Percentiles rank a stretch among this genome's conserved stretches.
Evolutionary conservation across 2,888 invertebrate genomes (phyloP).

Genomic region (Polymixis flavicincta): DNA sequence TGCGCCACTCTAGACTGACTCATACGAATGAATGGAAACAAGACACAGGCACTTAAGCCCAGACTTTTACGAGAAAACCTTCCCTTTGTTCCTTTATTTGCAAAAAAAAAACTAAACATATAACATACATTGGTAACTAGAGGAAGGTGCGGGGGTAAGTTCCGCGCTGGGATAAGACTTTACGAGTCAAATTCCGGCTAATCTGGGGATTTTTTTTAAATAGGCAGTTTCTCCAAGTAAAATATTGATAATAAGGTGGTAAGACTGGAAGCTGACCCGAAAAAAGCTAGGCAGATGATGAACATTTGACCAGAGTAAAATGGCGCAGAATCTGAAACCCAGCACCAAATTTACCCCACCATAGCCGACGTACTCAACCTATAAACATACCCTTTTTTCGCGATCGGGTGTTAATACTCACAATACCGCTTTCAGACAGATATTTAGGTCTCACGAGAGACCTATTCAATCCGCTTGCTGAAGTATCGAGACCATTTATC

Average conservation of each 20-base stretch:
- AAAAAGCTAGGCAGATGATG: too few relatives aligned
- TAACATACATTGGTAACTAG: neutral
- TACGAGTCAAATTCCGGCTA: neutral
- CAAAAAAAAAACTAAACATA: slow-evolving; percentile 5
- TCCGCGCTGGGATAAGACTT: neutral
- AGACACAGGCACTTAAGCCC: slow-evolving; percentile 11
- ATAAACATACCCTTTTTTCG: neutral
- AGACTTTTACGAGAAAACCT: neutral
- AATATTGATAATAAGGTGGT: too few relatives aligned
- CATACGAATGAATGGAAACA: slow-evolving; percentile 19
- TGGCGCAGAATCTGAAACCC: neutral
- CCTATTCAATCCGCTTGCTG: slow-evolving; percentile 43
- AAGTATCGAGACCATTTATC: slow-evolving; percentile 56
- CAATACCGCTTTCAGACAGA: slow-evolving; percentile 23
- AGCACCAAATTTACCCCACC: too few relatives aligned
- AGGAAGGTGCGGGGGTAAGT: neutral
- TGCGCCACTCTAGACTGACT: neutral
- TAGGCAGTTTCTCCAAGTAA: too few relatives aligned
- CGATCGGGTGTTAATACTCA: neutral
- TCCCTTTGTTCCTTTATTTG: slow-evolving; percentile 17
- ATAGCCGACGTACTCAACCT: neutral
- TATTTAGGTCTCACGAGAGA: slow-evolving; percentile 37
- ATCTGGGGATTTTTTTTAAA: neutral
- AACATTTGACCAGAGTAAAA: neutral
- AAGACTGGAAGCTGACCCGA: too few relatives aligned